phyloP scores from a whole-genome alignment of 2,113 vertebrate species.

The Gnathonemus longibarbis region DNA sequence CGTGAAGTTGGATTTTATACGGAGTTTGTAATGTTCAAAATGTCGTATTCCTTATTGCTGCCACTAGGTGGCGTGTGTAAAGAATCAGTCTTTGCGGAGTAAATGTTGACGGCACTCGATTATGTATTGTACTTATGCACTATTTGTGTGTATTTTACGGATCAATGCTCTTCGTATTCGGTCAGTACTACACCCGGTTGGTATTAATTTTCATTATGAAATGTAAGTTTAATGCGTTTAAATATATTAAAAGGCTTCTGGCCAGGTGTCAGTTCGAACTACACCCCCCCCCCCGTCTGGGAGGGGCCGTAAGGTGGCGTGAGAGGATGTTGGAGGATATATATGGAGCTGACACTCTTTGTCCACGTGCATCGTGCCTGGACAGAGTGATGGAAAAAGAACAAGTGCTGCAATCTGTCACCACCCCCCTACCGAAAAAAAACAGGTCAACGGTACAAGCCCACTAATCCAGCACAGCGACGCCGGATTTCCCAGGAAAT shows the following conservation, averaged over 20 bases:
- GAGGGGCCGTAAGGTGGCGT: not conserved
- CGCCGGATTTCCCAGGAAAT: not conserved
- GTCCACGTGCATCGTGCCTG: not conserved
- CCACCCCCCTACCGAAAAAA: not conserved
- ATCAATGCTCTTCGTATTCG: not conserved
- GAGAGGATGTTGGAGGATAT: not conserved
- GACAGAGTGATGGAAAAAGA: not conserved
- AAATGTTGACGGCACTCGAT: not conserved
- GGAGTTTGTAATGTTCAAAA: not conserved
- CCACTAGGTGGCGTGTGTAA: not conserved
- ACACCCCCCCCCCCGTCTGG: not conserved
- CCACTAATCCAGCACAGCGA: not conserved
- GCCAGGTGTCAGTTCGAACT: not conserved
- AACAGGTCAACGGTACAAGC: not conserved
- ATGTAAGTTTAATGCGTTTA: not conserved
- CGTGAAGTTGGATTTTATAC: not conserved
- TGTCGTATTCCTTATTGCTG: not conserved
- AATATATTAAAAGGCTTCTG: not conserved
- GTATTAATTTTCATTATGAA: not conserved
- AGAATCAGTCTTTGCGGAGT: not conserved
- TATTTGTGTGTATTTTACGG: not conserved
- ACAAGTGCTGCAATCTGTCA: not conserved
- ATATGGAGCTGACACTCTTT: not conserved
- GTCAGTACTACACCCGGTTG: not conserved
- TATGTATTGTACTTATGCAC: not conserved